Percentiles rank a stretch among this genome's conserved stretches.
Conservation (phyloP, 2,113 vertebrate species). For the Conger conger region DNA sequence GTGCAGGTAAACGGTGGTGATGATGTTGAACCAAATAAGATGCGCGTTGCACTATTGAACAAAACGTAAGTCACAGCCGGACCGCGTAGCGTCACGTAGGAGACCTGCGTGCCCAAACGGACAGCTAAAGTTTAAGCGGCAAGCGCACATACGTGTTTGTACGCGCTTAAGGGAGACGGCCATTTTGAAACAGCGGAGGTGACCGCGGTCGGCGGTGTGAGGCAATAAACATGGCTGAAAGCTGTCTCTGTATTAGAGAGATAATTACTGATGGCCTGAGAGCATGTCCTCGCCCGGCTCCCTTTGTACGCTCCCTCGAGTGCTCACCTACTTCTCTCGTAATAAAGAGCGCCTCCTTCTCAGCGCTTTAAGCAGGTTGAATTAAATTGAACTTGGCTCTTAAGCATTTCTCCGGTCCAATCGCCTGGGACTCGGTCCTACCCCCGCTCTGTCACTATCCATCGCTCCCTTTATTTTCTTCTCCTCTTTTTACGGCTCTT, state of each 20-base stretch:
- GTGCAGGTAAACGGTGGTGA: no score
- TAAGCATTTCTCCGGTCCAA: constrained; percentile 55
- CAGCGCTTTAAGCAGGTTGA: constrained; percentile 52
- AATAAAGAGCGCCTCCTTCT: constrained; percentile 52
- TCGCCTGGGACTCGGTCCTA: constrained; percentile 53
- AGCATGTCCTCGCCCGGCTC: constrained; percentile 28
- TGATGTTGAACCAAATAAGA: no score
- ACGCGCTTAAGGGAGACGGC: neutral
- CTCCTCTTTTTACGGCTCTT: constrained; percentile 58
- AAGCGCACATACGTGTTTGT: neutral
- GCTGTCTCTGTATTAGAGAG: neutral
- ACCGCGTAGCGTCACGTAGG: no score
- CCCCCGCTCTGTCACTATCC: constrained; percentile 61
- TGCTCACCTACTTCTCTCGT: constrained; percentile 45
- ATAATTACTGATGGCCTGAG: constrained; percentile 36
- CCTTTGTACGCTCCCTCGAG: constrained; percentile 27
- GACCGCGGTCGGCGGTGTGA: constrained; percentile 36
- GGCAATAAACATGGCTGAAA: constrained; percentile 47
- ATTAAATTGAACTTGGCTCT: constrained; percentile 60
- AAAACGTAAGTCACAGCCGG: no score
- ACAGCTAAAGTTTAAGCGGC: neutral
- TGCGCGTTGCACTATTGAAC: no score
- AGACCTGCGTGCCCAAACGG: neutral
- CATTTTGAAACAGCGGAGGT: neutral
- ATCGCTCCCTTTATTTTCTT: constrained; percentile 49